Percentiles rank a stretch among this genome's conserved stretches.
Conservation (phyloP, 2,888 invertebrate genomes). For the Iselma pallidipennis region DNA sequence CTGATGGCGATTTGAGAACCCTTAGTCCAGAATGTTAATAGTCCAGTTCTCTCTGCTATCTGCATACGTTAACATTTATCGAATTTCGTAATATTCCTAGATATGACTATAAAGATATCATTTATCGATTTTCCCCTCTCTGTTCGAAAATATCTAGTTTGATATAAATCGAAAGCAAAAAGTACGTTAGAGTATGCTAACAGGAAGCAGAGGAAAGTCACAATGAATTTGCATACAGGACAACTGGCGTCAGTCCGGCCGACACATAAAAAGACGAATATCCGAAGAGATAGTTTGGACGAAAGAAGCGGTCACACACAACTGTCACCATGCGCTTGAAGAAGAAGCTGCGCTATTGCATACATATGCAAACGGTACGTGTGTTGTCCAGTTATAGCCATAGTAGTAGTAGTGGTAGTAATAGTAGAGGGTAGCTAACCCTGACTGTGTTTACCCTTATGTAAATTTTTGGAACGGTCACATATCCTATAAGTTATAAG, state of each 20-base stretch:
- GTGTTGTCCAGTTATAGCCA: not conserved
- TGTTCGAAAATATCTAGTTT: slow-evolving; percentile 6
- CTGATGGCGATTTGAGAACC: slow-evolving; percentile 54
- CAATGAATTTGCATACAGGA: slow-evolving; percentile 49
- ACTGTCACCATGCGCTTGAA: slow-evolving; percentile 45
- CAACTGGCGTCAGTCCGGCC: slow-evolving; percentile 54
- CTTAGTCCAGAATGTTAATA: slow-evolving; percentile 23
- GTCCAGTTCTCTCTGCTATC: slow-evolving; percentile 9
- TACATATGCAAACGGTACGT: slow-evolving; percentile 44
- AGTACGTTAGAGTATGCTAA: slow-evolving; percentile 5
- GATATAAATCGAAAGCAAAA: not conserved
- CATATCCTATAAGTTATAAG: slow-evolving; percentile 44
- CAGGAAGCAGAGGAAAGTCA: slow-evolving; percentile 13
- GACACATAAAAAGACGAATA: slow-evolving; percentile 52
- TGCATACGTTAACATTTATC: slow-evolving; percentile 27
- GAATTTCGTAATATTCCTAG: slow-evolving; percentile 17
- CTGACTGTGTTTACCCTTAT: slow-evolving; percentile 23
- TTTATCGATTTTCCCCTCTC: not conserved
- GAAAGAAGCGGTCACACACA: slow-evolving; percentile 44
- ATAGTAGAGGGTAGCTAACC: slow-evolving; percentile 15
- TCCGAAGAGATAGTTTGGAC: slow-evolving; percentile 25
- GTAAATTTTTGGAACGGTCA: slow-evolving; percentile 29
- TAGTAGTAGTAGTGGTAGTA: too few species aligned
- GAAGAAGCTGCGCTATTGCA: slow-evolving; percentile 28
- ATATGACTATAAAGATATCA: not conserved